Conservation (phyloP, 2,888 invertebrate genomes). For the Drymonia ruficornis region DNA sequence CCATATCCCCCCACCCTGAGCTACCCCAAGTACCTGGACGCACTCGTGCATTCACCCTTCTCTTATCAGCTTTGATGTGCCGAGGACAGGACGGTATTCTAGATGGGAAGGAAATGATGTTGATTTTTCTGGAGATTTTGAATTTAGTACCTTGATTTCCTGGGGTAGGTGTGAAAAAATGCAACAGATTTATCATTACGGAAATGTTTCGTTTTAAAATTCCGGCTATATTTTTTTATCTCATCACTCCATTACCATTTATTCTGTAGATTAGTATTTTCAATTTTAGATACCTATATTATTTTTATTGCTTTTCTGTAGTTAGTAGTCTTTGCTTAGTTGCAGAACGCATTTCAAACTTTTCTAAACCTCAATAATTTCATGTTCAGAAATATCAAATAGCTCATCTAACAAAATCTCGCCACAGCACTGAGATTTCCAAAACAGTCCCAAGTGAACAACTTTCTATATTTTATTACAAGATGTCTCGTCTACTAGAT, state of each 20-base stretch:
- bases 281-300: no score
- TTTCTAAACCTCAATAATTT: not conserved
- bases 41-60: slow-evolving; percentile 81
- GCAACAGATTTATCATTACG: slow-evolving; percentile 12
- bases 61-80: slow-evolving; percentile 78
- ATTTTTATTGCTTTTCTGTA: no score
- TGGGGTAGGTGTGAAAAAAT: slow-evolving; percentile 7
- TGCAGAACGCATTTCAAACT: not conserved
- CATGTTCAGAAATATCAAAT: not conserved
- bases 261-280: no score
- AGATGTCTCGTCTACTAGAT: slow-evolving; percentile 18
- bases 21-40: slow-evolving; percentile 75
- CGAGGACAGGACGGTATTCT: slow-evolving; percentile 64
- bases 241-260: no score
- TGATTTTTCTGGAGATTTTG: slow-evolving; percentile 44
- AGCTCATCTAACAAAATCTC: not conserved
- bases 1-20: slow-evolving; percentile 44
- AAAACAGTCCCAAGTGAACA: slow-evolving; percentile 14
- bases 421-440: not conserved
- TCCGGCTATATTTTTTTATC: no score
- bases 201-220: no score
- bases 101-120: slow-evolving; percentile 56
- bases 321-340: no score
- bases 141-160: slow-evolving; percentile 25
- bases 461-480: slow-evolving; percentile 21